Evolutionary conservation across 2,888 invertebrate genomes (phyloP), one percentile per base, ranked within the genome.

Genomic region (Nemurella pictetii): DNA sequence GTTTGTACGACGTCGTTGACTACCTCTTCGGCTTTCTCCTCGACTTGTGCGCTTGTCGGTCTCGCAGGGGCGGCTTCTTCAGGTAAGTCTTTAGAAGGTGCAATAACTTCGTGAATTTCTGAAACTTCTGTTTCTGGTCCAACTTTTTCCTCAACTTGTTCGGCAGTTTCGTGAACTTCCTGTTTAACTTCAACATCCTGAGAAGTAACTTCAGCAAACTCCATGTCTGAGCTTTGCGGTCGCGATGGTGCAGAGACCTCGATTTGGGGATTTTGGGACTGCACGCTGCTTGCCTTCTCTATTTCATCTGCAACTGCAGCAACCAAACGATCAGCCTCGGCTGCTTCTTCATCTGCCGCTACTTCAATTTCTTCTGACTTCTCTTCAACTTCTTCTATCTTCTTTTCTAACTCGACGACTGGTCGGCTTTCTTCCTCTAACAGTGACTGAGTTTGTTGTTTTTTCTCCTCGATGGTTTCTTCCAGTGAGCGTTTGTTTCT

Each of bases 11-110:
- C 29, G 3, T 84, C 32, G 20, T 15, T 77, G 12, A 0, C 26
- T 5, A 32, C 77, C 25, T 75, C 84, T 84, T 84, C 78, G 7
- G 36, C 77, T 30, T 26, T 78, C 9, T 78, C 35, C 25, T 83
- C 83, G 15, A n/a, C 83, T 26, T 15, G 36, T 25, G 5, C 83
- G 9, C 20, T 35, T 2, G 81, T 12, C 15, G 81, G 35, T 7
- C 35, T 25, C 0, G 32, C 81, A 0, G 32, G 0, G 0, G 12
- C 81, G n/a, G 30, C 15, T 7, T 32, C 30, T n/a, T 5, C 78
- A 7, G 83, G 72, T 7, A 20, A 20, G 12, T 83, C 83, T n/a
- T 36, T 12, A 15, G 12, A 2, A 27, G 55, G 26, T 0, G 15
- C 83, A 0, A 29, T n/a, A 36, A 29, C 35, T 36, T 32, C 83